Base-by-base conservation (phyloP, 2,797 vertebrate genomes). In the Semotilus atromaculatus region DNA sequence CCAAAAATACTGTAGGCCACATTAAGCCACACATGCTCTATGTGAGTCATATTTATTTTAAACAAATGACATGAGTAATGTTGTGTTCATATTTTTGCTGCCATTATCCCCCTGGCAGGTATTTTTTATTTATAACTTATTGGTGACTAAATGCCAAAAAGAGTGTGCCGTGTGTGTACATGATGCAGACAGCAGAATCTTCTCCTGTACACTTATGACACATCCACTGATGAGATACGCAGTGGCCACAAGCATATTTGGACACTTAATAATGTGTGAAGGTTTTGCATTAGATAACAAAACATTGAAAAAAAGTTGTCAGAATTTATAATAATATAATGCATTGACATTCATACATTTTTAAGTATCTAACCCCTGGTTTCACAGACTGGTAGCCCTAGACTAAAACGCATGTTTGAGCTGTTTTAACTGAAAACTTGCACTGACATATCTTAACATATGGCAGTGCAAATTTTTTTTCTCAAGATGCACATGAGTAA, bases 21-120 rank as follows among this genome's bases (percentile, higher is more conserved):
- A 5, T 43, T 29, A 73, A 73, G 14, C 40, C 70, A 8, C 23
- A 73, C 11, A 31, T 19, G 45, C 8, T 29, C 76, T 79, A 18
- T 38, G 78, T 55, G 72, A 55, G 48, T 74, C 18, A 1, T 48
- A 38, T 43, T 81, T 64, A 34, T 80, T 73, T 45, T 40, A 16
- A 29, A 82, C 26, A 72, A 58, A 43, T 72, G 60, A 75, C 45
- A 75, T 58, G 45, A 36, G 55, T 48, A 51, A 82, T 34, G 3
- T 11, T 66, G 19, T 40, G 60, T 64, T 81, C 36, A 48, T 45
- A 11, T 34, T 73, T 36, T 48, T 26, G 45, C 18, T 43, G 16
- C 21, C 38, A 73, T 74, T 75, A 67, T 75, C 51, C 5, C 23
- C 5, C 34, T 36, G 34, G 7, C 55, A 75, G 62, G 29, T n/a